Evolutionary conservation across 2,113 vertebrate species (phyloP).

Genomic region (Elaphurus davidianus): DNA sequence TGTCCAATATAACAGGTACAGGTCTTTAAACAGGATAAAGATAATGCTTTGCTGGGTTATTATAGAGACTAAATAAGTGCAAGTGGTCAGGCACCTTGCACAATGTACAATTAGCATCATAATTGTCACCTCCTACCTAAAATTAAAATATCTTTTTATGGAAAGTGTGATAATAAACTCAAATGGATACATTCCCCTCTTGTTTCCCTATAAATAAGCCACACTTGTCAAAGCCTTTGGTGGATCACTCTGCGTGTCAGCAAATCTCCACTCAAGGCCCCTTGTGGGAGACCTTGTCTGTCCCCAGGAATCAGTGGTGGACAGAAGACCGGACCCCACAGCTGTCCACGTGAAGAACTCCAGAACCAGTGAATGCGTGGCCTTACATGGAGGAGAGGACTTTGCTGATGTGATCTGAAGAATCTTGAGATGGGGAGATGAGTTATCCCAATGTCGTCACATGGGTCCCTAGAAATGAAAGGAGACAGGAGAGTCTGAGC

Average conservation of each 20-base stretch:
- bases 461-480: neutral
- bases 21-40: neutral
- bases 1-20: neutral
- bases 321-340: neutral
- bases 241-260: neutral
- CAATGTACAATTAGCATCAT: neutral
- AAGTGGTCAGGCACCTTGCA: neutral
- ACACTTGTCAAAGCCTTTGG: neutral
- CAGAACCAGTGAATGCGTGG: neutral
- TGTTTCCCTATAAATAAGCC: neutral
- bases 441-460: neutral
- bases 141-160: neutral
- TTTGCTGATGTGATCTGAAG: neutral
- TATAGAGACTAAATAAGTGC: neutral
- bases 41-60: neutral
- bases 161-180: neutral
- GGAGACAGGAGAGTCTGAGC: neutral
- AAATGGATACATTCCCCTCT: neutral
- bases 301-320: too few relatives aligned
- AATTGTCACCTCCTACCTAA: neutral
- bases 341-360: neutral
- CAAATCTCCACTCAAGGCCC: neutral
- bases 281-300: neutral
- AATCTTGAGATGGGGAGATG: neutral
- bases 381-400: neutral